phyloP scores from a whole-genome alignment of 2,797 vertebrate species.

The Adrianichthys oophorus region DNA sequence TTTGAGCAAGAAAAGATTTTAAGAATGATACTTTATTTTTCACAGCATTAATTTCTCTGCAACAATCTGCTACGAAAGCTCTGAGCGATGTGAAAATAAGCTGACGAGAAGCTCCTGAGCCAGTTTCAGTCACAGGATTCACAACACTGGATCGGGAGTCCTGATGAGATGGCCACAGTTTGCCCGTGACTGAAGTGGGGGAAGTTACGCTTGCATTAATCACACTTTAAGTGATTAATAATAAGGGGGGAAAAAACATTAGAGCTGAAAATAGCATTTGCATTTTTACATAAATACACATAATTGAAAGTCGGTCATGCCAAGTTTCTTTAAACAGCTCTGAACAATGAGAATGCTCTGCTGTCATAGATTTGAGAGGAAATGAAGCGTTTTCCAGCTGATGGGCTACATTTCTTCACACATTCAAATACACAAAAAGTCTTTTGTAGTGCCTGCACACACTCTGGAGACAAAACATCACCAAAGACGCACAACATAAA shows the following conservation, averaged over 20 bases:
- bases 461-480: slow-evolving; percentile 9
- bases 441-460: slow-evolving; percentile 8
- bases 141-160: slow-evolving; percentile 45
- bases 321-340: slow-evolving; percentile 47
- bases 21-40: slow-evolving; percentile 75
- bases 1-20: slow-evolving; percentile 5
- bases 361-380: slow-evolving; percentile 41
- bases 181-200: slow-evolving; percentile 39
- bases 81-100: slow-evolving; percentile 70
- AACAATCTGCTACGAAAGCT: slow-evolving; percentile 72
- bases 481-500: slow-evolving; percentile 2
- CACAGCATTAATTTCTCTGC: slow-evolving; percentile 67
- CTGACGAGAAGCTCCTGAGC: slow-evolving; percentile 55
- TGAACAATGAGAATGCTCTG: slow-evolving; percentile 31
- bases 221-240: slow-evolving; percentile 35
- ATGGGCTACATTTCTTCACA: slow-evolving; percentile 29
- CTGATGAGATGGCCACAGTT: slow-evolving; percentile 46
- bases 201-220: slow-evolving; percentile 31
- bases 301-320: slow-evolving; percentile 35
- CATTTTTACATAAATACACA: slow-evolving; percentile 67
- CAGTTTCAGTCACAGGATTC: slow-evolving; percentile 62
- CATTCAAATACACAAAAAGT: slow-evolving; percentile 27
- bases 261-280: slow-evolving; percentile 64
- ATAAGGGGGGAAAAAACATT: slow-evolving; percentile 40
- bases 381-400: slow-evolving; percentile 53